Conservation (phyloP, 2,888 invertebrate species). For the Drosophila nr. fundita region DNA sequence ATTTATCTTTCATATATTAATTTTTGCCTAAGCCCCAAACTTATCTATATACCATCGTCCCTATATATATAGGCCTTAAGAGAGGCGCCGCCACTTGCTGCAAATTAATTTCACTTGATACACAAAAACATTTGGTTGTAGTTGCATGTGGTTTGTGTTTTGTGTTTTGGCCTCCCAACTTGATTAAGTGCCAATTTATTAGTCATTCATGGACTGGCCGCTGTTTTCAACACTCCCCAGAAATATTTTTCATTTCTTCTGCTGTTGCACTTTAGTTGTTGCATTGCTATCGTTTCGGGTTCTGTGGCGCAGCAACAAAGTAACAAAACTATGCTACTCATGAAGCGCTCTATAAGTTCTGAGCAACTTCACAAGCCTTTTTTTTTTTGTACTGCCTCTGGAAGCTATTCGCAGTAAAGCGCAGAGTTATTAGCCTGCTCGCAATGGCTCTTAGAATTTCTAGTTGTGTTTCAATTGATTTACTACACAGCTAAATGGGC, state of each 20-base stretch:
- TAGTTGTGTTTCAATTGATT: constrained; percentile 64
- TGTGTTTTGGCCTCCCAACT: constrained; percentile 59
- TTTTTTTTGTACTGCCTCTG: constrained; percentile 5
- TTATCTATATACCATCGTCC: constrained; percentile 11
- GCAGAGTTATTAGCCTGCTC: constrained; percentile 66
- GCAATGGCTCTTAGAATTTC: constrained; percentile 57
- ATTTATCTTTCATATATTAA: constrained; percentile 65
- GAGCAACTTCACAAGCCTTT: constrained; percentile 26
- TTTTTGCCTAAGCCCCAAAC: constrained; percentile 3
- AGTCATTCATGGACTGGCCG: constrained; percentile 63
- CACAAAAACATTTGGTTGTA: constrained; percentile 45
- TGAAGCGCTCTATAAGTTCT: constrained; percentile 38
- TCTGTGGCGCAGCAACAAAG: constrained; percentile 12
- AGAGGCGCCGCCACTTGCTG: constrained; percentile 46
- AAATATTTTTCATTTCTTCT: constrained; percentile 72
- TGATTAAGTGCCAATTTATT: constrained; percentile 78
- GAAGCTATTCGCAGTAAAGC: constrained; percentile 47
- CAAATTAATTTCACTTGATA: constrained; percentile 73
- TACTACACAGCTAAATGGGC: constrained; percentile 48
- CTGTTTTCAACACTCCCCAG: constrained; percentile 69
- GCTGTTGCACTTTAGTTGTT: constrained; percentile 20
- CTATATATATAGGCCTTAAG: constrained; percentile 3
- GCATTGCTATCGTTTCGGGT: constrained; percentile 3
- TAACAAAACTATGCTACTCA: constrained; percentile 26
- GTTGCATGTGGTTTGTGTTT: constrained; percentile 33